These are phyloP conservation scores for Apodemus speciosus DNA, from an alignment of 2,113 vertebrate genomes.

Conservation along the genomic window DNA sequence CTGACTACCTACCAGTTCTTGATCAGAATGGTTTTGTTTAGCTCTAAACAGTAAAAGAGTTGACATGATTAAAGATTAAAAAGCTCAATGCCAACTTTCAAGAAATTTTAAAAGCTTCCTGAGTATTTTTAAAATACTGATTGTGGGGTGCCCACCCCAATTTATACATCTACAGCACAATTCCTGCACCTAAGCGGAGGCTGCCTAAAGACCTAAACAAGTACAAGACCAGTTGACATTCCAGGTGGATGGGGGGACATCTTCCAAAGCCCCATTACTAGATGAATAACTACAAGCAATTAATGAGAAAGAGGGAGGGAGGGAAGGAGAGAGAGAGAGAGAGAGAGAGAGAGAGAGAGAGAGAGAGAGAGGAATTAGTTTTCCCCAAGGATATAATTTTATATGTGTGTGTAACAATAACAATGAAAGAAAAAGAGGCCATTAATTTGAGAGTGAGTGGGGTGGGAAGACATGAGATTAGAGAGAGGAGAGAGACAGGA, in stretches of 20 bases:
- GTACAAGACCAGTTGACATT: not conserved
- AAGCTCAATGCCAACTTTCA: not conserved
- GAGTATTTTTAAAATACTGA: not conserved
- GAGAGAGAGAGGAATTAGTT: not conserved
- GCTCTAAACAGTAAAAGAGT: not conserved
- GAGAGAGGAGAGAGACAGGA: not conserved
- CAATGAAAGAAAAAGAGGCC: not conserved
- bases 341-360: not conserved
- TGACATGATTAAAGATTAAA: slow-evolving; percentile 10
- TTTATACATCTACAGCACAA: not conserved
- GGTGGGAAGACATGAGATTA: not conserved
- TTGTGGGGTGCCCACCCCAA: not conserved
- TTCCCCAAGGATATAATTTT: not conserved
- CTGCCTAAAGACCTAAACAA: not conserved
- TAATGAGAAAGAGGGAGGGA: not conserved
- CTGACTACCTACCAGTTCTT: not conserved
- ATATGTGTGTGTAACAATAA: not conserved
- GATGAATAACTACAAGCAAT: not conserved
- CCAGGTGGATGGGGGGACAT: not conserved
- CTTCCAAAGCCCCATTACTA: not conserved
- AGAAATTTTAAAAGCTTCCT: slow-evolving; percentile 22
- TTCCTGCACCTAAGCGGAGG: not conserved
- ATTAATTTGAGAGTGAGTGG: not conserved
- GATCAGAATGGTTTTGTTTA: slow-evolving; percentile 39
- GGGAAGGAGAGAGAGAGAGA: not conserved